Conservation (phyloP, 1,140 invertebrate genomes). For the Ectropis grisescens region DNA sequence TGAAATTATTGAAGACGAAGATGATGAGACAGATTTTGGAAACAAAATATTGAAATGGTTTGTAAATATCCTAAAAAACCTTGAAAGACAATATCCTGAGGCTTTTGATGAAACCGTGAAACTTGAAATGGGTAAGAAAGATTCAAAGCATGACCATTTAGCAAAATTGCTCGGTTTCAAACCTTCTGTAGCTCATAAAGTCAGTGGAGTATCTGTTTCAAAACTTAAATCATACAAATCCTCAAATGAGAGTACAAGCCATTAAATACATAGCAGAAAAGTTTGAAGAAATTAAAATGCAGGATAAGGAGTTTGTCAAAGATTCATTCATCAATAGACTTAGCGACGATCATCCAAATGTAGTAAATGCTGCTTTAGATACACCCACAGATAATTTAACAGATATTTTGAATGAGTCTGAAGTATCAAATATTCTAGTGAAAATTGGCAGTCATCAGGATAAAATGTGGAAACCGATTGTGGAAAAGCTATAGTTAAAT, state of each 20-base stretch:
- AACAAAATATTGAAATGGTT: conserved; percentile 62
- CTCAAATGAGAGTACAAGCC: conserved; percentile 73
- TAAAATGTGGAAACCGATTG: conserved; percentile 50
- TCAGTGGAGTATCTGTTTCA: conserved; percentile 73
- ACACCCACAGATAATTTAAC: conserved; percentile 48
- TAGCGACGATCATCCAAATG: conserved; percentile 70
- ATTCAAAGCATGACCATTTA: too few relatives aligned
- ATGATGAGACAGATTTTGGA: conserved; percentile 17
- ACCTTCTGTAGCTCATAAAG: conserved; percentile 66
- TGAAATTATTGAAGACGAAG: conserved; percentile 54
- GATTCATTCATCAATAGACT: conserved; percentile 72
- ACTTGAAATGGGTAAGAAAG: too few relatives aligned
- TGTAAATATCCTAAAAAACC: conserved; percentile 53
- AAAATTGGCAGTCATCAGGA: conserved; percentile 28
- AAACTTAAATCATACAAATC: conserved; percentile 76
- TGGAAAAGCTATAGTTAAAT: conserved; percentile 46
- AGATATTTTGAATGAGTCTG: conserved; percentile 44
- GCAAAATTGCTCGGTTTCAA: conserved; percentile 66
- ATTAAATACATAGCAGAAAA: conserved; percentile 71
- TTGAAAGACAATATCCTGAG: conserved; percentile 76
- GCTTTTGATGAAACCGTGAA: conserved; percentile 72
- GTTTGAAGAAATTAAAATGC: conserved; percentile 58
- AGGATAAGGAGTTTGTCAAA: conserved; percentile 68
- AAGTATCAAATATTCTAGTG: conserved; percentile 36
- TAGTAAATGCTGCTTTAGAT: conserved; percentile 67